Conservation (phyloP, 2,888 invertebrate species). For the Epinotia brunnichana region DNA sequence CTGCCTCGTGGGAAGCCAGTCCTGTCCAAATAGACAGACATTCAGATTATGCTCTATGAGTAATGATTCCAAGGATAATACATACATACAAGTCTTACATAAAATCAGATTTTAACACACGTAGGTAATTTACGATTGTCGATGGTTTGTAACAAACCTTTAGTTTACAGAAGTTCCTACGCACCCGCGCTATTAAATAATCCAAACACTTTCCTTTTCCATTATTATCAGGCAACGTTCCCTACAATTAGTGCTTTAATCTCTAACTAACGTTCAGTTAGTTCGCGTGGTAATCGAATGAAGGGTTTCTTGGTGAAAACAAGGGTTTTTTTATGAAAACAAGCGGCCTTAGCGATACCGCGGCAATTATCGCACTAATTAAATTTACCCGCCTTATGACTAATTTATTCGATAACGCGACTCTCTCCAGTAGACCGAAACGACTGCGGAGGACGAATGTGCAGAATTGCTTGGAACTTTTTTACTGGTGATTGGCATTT, state of each 20-base stretch:
- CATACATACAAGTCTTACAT: too few relatives aligned
- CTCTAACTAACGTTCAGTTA: conserved; percentile 8
- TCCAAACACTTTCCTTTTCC: neutral
- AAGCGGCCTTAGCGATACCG: conserved; percentile 51
- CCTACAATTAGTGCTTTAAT: conserved; percentile 20
- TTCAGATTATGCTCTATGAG: too few relatives aligned
- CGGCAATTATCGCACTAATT: conserved; percentile 76
- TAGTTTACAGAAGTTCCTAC: neutral
- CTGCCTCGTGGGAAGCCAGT: too few relatives aligned
- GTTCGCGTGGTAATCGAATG: conserved; percentile 38
- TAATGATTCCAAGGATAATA: too few relatives aligned
- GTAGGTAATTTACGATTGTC: too few relatives aligned
- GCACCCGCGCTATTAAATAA: neutral
- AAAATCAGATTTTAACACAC: too few relatives aligned
- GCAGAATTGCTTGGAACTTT: conserved; percentile 20
- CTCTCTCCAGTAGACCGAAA: conserved; percentile 47
- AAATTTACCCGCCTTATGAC: conserved; percentile 74
- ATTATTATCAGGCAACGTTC: neutral
- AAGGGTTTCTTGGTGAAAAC: conserved; percentile 29
- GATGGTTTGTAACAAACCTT: too few relatives aligned
- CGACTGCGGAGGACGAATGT: conserved; percentile 48
- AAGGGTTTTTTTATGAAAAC: conserved; percentile 45
- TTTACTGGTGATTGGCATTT: neutral
- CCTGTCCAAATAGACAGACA: too few relatives aligned
- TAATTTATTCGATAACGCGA: conserved; percentile 73